Conservation (phyloP, 2,797 vertebrate species). For the Lindbergichthys nudifrons region DNA sequence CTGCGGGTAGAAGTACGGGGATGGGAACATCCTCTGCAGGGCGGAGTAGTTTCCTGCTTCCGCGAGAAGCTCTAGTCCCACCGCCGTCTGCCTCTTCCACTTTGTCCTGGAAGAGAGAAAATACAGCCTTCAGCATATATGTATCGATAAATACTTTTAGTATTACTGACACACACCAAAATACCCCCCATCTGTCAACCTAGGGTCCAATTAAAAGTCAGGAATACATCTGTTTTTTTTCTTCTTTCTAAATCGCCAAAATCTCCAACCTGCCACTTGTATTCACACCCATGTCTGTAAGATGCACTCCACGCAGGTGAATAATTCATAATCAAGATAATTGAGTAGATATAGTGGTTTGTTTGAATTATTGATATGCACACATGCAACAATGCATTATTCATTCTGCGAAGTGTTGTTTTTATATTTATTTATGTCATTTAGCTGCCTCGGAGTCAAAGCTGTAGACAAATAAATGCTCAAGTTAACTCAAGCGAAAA, state of each 20-base stretch:
- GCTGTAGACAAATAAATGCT: conserved; percentile 43
- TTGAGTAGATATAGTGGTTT: conserved; percentile 94
- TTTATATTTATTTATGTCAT: conserved; percentile 84
- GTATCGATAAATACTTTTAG: neutral
- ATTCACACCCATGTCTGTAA: conserved; percentile 70
- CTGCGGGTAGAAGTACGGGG: conserved; percentile 98
- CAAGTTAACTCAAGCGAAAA: conserved; percentile 41
- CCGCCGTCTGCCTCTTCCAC: conserved; percentile 98
- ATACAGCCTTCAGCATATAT: neutral
- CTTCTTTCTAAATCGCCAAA: conserved; percentile 44
- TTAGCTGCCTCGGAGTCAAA: conserved; percentile 66
- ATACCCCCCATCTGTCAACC: no score
- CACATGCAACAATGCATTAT: conserved; percentile 94
- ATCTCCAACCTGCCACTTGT: conserved; percentile 60
- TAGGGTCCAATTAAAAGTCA: conserved; percentile 51
- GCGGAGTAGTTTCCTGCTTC: conserved; percentile 98
- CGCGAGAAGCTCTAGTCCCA: conserved; percentile 95
- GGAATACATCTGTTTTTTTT: conserved; percentile 30
- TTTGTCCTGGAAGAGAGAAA: conserved; percentile 88
- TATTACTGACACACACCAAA: conserved; percentile 17
- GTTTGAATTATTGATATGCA: conserved; percentile 95
- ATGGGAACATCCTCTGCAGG: conserved; percentile 97
- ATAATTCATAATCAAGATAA: conserved; percentile 95
- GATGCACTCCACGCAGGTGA: conserved; percentile 82
- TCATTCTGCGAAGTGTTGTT: conserved; percentile 87